A percentile compares a stretch with the other conserved stretches of the same genome.
Conservation (phyloP, 1,140 invertebrate genomes). For the Drosophila chauvacae region DNA sequence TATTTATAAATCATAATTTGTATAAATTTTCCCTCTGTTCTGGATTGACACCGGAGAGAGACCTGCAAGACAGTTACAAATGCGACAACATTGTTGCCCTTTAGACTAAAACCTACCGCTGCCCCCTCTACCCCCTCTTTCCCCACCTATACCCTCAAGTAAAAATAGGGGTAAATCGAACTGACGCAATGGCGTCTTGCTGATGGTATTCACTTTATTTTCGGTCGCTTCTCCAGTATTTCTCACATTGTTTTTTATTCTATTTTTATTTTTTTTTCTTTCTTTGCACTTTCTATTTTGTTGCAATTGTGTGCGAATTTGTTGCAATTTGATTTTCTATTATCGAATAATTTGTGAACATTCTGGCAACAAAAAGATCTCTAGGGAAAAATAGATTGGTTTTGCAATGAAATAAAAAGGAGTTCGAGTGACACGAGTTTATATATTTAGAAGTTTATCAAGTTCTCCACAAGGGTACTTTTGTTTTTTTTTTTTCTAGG, state of each 20-base stretch:
- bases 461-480: neutral
- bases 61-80: conserved; percentile 80
- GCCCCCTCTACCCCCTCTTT: neutral
- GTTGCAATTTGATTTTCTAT: conserved; percentile 81
- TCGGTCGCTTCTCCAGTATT: conserved; percentile 26
- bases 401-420: conserved; percentile 1
- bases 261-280: neutral
- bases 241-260: conserved; percentile 38
- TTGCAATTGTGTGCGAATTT: conserved; percentile 80
- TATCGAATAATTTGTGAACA: conserved; percentile 75
- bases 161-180: conserved; percentile 61
- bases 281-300: conserved; percentile 60
- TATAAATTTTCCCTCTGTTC: conserved; percentile 5
- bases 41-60: conserved; percentile 17
- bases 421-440: neutral
- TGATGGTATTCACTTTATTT: conserved; percentile 77
- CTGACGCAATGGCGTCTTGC: conserved; percentile 65
- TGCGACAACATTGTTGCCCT: conserved; percentile 79
- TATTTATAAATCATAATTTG: neutral
- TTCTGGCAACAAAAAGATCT: conserved; percentile 34
- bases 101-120: conserved; percentile 30
- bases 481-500: neutral
- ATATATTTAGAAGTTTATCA: neutral
- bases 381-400: conserved; percentile 16
- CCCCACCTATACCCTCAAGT: conserved; percentile 28